These are phyloP conservation scores for Simalia tracyae DNA, from an alignment of 2,797 vertebrate genomes.

Conservation along the genomic window DNA sequence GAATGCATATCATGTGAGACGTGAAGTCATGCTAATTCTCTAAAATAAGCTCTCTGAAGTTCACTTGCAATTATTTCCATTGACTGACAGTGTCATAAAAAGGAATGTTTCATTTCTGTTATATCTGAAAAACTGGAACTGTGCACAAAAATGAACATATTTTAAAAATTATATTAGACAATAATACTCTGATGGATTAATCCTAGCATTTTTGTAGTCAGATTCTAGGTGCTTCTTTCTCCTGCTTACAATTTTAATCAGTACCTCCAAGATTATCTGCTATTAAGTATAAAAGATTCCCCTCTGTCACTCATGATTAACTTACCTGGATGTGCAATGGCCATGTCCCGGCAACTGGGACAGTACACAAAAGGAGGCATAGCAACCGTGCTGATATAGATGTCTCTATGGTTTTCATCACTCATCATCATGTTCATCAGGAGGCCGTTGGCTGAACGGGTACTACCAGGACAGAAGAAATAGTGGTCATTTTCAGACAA, in stretches of 20 bases:
- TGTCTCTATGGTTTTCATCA: conserved; percentile 92
- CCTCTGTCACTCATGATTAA: neutral
- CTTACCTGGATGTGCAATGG: conserved; percentile 79
- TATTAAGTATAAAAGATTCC: neutral
- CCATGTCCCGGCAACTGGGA: conserved; percentile 77
- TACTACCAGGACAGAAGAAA: conserved; percentile 68
- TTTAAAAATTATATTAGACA: neutral
- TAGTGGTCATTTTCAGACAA: neutral
- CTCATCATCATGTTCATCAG: conserved; percentile 93
- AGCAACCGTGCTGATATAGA: conserved; percentile 89
- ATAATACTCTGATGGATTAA: neutral
- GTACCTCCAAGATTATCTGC: neutral
- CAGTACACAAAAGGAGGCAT: conserved; percentile 83
- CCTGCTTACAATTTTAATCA: neutral
- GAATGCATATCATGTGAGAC: neutral
- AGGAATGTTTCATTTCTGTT: neutral
- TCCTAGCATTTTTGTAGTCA: neutral
- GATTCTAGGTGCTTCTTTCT: neutral
- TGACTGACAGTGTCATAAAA: neutral
- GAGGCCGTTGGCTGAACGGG: conserved; percentile 85
- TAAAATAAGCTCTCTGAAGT: neutral
- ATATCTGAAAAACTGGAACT: neutral
- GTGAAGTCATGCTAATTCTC: neutral
- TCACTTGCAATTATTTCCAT: neutral
- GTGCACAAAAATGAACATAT: neutral